Evolutionary conservation across 2,797 vertebrate genomes (phyloP).

Genomic region (Sparus aurata): DNA sequence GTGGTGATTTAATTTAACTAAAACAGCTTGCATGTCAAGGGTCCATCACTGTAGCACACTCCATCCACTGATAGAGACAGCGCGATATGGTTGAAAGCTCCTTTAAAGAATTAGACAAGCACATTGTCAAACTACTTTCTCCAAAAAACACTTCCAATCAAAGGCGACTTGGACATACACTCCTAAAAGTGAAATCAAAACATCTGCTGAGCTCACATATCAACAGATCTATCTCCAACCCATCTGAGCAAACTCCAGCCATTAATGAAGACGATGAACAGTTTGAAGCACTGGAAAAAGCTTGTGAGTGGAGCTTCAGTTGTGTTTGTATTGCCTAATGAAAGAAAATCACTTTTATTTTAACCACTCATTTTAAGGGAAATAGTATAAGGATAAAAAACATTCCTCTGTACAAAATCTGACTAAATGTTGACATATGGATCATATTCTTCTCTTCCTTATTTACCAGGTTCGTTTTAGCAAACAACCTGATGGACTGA

Average conservation of each 20-base stretch:
- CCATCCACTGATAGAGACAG: background rate
- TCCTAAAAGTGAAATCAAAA: background rate
- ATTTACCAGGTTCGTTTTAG: background rate
- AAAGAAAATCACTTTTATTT: background rate
- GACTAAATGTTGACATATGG: background rate
- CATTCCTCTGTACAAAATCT: background rate
- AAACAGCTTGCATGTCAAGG: background rate
- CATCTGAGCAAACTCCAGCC: background rate
- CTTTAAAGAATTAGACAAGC: too few species aligned
- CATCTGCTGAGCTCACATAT: background rate
- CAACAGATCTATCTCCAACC: background rate
- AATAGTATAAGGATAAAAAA: background rate
- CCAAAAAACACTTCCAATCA: too few species aligned
- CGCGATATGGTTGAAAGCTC: too few species aligned
- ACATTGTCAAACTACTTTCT: too few species aligned
- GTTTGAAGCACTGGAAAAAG: background rate
- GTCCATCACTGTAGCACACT: background rate
- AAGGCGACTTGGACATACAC: too few species aligned
- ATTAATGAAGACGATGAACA: background rate
- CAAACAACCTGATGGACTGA: conserved; percentile 21
- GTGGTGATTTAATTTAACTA: background rate
- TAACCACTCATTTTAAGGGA: background rate
- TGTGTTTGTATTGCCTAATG: background rate
- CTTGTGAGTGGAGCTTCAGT: too few species aligned
- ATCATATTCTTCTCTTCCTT: background rate